These are phyloP conservation scores for Sceloporus undulatus DNA, from an alignment of 2,113 vertebrate genomes.

Conservation along the genomic window DNA sequence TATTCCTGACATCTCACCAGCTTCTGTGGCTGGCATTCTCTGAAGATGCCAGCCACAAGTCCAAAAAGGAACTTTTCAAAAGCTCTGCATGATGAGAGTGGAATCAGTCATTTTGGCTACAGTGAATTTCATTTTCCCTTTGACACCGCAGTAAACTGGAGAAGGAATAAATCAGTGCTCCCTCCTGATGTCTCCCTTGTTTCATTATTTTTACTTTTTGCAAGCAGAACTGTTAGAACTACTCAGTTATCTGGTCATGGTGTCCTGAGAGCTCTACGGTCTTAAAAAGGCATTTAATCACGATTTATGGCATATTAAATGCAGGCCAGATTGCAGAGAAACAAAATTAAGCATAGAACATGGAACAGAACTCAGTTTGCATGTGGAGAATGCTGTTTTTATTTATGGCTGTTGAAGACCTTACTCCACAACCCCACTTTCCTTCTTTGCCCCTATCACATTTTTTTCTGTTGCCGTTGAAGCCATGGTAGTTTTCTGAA, in stretches of 20 bases:
- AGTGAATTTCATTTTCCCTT: background rate
- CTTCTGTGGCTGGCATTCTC: too few relatives aligned
- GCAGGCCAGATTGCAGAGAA: background rate
- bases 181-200: background rate
- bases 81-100: too few relatives aligned
- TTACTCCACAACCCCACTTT: too few relatives aligned
- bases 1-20: too few relatives aligned
- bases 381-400: background rate
- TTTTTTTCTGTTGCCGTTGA: too few relatives aligned
- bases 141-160: background rate
- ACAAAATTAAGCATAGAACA: background rate
- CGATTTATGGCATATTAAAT: slow-evolving; percentile 3
- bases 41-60: too few relatives aligned
- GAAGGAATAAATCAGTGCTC: background rate
- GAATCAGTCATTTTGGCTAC: background rate
- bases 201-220: background rate
- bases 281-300: background rate
- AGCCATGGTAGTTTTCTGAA: too few relatives aligned
- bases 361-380: background rate
- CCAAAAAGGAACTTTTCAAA: too few relatives aligned
- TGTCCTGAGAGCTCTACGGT: background rate
- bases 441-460: too few relatives aligned
- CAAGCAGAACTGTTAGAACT: background rate
- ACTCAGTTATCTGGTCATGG: slow-evolving; percentile 2
- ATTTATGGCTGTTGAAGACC: background rate